Conservation (phyloP, 2,797 vertebrate species). For the Myotis daubentonii region DNA sequence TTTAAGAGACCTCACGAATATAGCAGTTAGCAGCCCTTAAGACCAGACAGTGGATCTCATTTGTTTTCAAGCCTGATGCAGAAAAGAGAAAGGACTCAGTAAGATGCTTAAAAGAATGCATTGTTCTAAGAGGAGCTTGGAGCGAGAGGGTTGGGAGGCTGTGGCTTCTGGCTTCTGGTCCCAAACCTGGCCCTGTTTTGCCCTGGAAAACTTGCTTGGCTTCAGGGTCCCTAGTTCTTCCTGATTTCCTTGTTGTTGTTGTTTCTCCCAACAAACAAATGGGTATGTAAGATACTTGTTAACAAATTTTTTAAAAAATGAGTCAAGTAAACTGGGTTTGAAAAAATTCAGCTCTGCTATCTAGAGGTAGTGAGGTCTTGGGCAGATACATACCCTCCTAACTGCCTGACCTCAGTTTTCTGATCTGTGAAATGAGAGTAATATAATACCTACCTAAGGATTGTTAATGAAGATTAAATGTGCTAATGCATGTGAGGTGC, state of each 20-base stretch:
- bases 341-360: not conserved
- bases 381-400: not conserved
- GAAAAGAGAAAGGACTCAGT: not conserved
- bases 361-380: not conserved
- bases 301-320: not conserved
- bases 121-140: not conserved
- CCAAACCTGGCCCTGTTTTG: not conserved
- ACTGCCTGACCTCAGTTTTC: not conserved
- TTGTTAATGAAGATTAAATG: not conserved
- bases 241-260: not conserved
- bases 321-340: not conserved
- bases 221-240: not conserved
- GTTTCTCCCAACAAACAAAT: not conserved
- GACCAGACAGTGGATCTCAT: slow-evolving; percentile 29
- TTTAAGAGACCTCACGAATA: not conserved
- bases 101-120: not conserved
- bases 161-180: not conserved
- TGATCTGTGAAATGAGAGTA: not conserved
- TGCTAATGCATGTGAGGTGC: not conserved
- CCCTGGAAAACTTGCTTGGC: not conserved
- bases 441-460: not conserved
- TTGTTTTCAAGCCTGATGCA: slow-evolving; percentile 36
- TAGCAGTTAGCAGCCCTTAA: slow-evolving; percentile 17
- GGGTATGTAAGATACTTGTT: not conserved
- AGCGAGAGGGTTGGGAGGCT: not conserved